phyloP scores from a whole-genome alignment of 2,888 invertebrate species.

The Therioaphis trifolii region DNA sequence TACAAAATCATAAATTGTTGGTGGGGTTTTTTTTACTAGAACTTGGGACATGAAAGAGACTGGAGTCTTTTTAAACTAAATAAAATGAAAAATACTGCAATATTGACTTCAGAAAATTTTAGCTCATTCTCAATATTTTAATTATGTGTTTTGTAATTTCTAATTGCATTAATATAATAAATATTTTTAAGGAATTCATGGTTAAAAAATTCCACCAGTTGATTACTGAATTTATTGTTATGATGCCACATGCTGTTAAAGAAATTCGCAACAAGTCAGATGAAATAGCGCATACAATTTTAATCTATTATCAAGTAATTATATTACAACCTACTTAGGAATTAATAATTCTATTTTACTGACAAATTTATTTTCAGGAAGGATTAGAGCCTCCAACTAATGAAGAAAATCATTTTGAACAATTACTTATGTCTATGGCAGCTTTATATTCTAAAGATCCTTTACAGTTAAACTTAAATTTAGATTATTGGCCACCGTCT shows the following conservation, averaged over 20 bases:
- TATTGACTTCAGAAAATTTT: too few relatives aligned
- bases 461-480: constrained; percentile 75
- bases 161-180: too few relatives aligned
- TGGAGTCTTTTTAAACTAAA: too few relatives aligned
- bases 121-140: too few relatives aligned
- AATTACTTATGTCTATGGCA: constrained; percentile 82
- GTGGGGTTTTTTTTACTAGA: too few relatives aligned
- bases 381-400: constrained; percentile 71
- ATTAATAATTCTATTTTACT: constrained; percentile 29
- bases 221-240: constrained; percentile 90
- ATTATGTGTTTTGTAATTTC: too few relatives aligned
- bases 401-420: constrained; percentile 81
- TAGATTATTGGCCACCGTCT: constrained; percentile 82
- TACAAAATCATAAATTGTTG: too few relatives aligned
- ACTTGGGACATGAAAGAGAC: too few relatives aligned
- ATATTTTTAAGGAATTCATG: constrained; percentile 77
- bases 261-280: constrained; percentile 86
- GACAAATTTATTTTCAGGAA: constrained; percentile 65
- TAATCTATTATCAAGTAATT: constrained; percentile 74
- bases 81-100: too few relatives aligned
- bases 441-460: constrained; percentile 83
- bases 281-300: constrained; percentile 84
- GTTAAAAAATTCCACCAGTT: constrained; percentile 84
- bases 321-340: not conserved
- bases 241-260: constrained; percentile 91